phyloP scores from a whole-genome alignment of 2,113 vertebrate genomes.

The Trachemys scripta region DNA sequence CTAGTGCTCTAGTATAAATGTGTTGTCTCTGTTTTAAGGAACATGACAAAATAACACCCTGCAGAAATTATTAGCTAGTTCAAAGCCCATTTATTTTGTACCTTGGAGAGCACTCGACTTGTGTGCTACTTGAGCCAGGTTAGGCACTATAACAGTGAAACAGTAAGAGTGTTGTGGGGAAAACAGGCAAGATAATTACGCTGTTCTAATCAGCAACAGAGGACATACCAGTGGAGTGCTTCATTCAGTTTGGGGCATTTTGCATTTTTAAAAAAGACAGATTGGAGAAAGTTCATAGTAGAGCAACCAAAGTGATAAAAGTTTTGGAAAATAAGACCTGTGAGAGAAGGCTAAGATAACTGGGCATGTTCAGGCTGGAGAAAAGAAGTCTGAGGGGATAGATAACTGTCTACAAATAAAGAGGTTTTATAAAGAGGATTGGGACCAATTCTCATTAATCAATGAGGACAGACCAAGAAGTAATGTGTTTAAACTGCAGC shows the following conservation, averaged over 20 bases:
- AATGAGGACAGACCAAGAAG: constrained; percentile 55
- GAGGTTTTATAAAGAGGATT: background rate
- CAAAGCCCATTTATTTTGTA: accelerated
- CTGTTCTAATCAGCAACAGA: background rate
- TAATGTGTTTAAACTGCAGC: constrained; percentile 42
- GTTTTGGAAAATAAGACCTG: constrained; percentile 44
- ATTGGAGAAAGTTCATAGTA: constrained; percentile 1
- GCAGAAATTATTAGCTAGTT: background rate
- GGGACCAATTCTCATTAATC: constrained; percentile 55
- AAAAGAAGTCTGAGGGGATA: constrained; percentile 11
- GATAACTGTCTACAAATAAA: background rate
- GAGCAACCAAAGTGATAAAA: constrained; percentile 3
- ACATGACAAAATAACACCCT: background rate
- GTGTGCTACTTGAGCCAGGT: background rate
- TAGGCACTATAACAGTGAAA: background rate
- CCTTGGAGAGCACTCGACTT: accelerated
- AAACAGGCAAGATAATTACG: background rate
- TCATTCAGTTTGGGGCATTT: background rate
- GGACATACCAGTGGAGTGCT: background rate
- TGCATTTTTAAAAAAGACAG: background rate
- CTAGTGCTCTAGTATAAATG: background rate
- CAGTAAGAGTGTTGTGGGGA: background rate
- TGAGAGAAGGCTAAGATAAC: constrained; percentile 1
- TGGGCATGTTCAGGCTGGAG: background rate
- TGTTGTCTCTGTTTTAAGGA: background rate